phyloP scores from a whole-genome alignment of 2,797 vertebrate genomes.

The Psittacula echo region DNA sequence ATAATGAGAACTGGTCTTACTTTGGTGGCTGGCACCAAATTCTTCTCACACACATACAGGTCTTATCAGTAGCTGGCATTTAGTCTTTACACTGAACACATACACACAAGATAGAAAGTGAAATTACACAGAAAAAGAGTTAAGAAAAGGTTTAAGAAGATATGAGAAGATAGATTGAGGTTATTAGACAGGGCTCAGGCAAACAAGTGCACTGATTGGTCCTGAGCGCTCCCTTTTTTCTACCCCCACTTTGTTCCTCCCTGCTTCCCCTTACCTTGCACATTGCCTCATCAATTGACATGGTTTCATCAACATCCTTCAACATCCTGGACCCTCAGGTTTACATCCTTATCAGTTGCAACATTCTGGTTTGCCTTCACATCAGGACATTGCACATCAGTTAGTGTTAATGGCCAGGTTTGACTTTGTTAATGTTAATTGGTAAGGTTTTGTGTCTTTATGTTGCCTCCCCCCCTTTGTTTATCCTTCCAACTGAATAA shows the following conservation, averaged over 20 bases:
- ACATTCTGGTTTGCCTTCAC: neutral
- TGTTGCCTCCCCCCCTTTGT: neutral
- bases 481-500: neutral
- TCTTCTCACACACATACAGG: neutral
- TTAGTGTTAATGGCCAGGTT: neutral
- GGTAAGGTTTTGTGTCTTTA: neutral
- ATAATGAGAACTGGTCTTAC: neutral
- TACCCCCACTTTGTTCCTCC: neutral
- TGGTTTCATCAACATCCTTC: neutral
- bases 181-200: neutral
- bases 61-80: neutral
- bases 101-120: neutral
- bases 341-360: neutral
- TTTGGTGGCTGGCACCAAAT: neutral
- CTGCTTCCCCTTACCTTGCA: neutral
- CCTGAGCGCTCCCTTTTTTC: accelerated
- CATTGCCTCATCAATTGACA: neutral
- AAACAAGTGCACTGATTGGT: neutral
- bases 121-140: neutral
- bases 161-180: neutral
- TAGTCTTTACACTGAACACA: neutral
- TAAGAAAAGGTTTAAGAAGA: neutral
- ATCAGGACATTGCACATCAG: neutral
- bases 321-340: neutral
- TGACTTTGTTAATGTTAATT: neutral